Conservation (phyloP, 30 jellyfish, hydroid and myxozoan genomes). For the Hydractinia symbiolongicarpus region DNA sequence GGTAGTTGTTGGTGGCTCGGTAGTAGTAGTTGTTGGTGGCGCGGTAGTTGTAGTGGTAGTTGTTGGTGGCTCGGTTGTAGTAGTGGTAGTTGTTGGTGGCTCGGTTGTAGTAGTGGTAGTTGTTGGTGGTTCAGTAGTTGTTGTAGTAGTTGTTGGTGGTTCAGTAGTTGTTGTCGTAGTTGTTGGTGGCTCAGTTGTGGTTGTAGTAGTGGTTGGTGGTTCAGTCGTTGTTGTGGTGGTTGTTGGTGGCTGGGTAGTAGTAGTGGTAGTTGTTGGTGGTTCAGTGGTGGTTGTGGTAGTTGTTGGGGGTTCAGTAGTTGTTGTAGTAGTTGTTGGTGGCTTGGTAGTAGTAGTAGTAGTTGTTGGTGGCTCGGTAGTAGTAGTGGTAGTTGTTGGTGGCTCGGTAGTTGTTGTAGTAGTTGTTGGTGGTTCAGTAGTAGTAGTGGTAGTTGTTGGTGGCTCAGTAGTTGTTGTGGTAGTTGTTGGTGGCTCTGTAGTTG, state of each 20-base stretch:
- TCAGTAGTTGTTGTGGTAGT: not conserved
- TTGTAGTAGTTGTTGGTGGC: not conserved
- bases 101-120: not conserved
- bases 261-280: slow-evolving; percentile 9
- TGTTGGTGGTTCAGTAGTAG: not conserved
- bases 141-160: slow-evolving; percentile 8
- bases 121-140: slow-evolving; percentile 3
- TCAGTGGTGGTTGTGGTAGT: not conserved
- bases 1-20: not conserved
- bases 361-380: not conserved
- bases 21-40: not conserved
- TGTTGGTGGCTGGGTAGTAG: not conserved
- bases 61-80: not conserved
- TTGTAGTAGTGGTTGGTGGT: slow-evolving; percentile 9
- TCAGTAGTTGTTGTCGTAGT: slow-evolving; percentile 10
- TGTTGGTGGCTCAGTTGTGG: not conserved
- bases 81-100: not conserved
- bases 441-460: slow-evolving; percentile 2
- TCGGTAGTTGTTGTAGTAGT: not conserved
- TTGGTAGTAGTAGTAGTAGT: not conserved
- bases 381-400: not conserved
- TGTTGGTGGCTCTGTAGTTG: not conserved
- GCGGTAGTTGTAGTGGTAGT: not conserved
- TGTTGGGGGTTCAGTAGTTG: not conserved
- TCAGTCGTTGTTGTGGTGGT: not conserved